Evolutionary conservation across 2,113 vertebrate species (phyloP).

Genomic region (Pedionomus torquatus): DNA sequence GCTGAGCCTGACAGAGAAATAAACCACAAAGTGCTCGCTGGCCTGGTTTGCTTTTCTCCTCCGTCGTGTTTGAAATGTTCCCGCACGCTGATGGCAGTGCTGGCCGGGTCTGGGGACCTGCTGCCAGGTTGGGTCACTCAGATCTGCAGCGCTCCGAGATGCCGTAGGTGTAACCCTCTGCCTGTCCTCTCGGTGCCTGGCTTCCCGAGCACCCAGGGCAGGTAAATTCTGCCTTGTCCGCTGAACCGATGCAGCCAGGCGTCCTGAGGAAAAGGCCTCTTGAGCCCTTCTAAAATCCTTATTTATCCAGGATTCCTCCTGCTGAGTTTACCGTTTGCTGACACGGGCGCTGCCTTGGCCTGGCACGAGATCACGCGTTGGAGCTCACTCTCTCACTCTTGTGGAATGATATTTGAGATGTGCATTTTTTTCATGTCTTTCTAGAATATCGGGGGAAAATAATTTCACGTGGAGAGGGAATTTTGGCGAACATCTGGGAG

Average conservation of each 20-base stretch:
- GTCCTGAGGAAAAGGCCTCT: slow-evolving; percentile 32
- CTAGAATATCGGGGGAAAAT: background rate
- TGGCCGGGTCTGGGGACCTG: background rate
- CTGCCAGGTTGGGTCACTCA: slow-evolving; percentile 5
- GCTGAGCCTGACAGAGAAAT: slow-evolving; percentile 40
- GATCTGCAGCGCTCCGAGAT: background rate
- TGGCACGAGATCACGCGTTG: slow-evolving; percentile 24
- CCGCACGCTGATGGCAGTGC: no score
- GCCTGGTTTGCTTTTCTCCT: slow-evolving; percentile 13
- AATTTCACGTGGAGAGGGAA: slow-evolving; percentile 9
- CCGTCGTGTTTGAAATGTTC: slow-evolving; percentile 36
- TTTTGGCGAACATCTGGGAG: slow-evolving; percentile 44
- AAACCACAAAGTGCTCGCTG: slow-evolving; percentile 36
- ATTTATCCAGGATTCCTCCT: slow-evolving; percentile 39
- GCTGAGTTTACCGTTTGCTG: slow-evolving; percentile 25
- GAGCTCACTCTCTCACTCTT: background rate
- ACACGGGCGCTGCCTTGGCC: background rate
- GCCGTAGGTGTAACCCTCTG: slow-evolving; percentile 25
- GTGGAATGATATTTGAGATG: slow-evolving; percentile 25
- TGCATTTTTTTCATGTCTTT: background rate
- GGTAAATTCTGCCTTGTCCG: background rate
- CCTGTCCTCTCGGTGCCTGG: background rate
- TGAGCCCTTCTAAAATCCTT: slow-evolving; percentile 44
- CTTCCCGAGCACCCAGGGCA: background rate
- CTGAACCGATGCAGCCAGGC: slow-evolving; percentile 21